Percentiles rank a stretch among this genome's conserved stretches.
phyloP scores from a whole-genome alignment of 2,113 vertebrate species.

The Nannospalax galili region DNA sequence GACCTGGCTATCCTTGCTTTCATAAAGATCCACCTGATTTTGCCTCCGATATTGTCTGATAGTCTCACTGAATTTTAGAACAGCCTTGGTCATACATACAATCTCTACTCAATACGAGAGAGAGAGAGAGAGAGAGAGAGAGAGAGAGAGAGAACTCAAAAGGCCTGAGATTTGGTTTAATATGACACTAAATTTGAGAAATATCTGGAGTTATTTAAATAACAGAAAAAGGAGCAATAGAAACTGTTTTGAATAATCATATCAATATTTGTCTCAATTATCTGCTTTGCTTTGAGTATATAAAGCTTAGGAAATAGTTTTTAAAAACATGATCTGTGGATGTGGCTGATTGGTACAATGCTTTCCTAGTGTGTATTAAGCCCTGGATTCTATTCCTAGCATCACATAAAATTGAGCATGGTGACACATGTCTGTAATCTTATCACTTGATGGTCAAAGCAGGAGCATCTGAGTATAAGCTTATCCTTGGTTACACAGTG shows the following conservation, averaged over 20 bases:
- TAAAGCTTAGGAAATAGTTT: conserved; percentile 17
- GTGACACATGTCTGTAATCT: not conserved
- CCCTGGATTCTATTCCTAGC: not conserved
- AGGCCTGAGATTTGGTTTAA: conserved; percentile 11
- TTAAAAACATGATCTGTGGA: not conserved
- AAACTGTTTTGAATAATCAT: not conserved
- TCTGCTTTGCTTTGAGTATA: conserved; percentile 8
- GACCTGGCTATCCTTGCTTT: too few species aligned
- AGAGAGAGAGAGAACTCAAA: not conserved
- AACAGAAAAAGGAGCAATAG: not conserved
- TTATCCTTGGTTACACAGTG: not conserved
- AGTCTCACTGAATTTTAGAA: conserved; percentile 34
- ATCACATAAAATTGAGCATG: not conserved
- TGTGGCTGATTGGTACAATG: not conserved
- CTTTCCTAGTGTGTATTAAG: not conserved
- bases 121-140: too few species aligned
- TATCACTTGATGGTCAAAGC: not conserved
- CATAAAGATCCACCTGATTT: too few species aligned
- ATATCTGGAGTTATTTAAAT: conserved; percentile 47
- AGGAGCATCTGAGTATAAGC: not conserved
- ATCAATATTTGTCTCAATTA: not conserved
- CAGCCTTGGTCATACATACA: not conserved
- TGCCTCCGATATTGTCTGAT: not conserved
- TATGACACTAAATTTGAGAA: not conserved
- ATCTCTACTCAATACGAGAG: conserved; percentile 3